Evolutionary conservation across 2,797 vertebrate species (phyloP).

Genomic region (Aulostomus chinensis): DNA sequence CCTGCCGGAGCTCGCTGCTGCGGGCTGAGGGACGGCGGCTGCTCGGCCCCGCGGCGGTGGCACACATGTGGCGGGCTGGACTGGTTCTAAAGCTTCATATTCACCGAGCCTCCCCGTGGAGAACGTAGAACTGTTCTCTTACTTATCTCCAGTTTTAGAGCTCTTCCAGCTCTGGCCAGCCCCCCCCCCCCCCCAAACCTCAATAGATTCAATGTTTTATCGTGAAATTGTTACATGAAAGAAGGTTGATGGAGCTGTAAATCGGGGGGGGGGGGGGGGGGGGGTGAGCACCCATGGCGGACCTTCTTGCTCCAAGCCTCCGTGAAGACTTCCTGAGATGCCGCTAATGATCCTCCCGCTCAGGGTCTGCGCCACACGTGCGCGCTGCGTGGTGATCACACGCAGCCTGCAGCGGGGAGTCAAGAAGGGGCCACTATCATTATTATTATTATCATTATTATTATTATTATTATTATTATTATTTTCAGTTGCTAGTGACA

Average conservation of each 20-base stretch:
- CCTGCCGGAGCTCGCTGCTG: slow-evolving; percentile 51
- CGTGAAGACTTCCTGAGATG: slow-evolving; percentile 61
- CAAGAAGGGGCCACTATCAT: too few relatives aligned
- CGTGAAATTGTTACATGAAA: slow-evolving; percentile 19
- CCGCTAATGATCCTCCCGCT: slow-evolving; percentile 69
- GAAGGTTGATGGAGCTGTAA: slow-evolving; percentile 38
- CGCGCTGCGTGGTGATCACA: slow-evolving; percentile 46
- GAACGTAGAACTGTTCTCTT: too few relatives aligned
- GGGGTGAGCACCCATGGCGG: slow-evolving; percentile 49
- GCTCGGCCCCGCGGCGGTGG: too few relatives aligned
- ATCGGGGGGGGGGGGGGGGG: slow-evolving; percentile 33
- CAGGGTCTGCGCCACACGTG: slow-evolving; percentile 71
- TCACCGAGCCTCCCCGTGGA: too few relatives aligned
- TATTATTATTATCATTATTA: background rate
- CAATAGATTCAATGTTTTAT: slow-evolving; percentile 22
- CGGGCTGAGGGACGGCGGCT: too few relatives aligned
- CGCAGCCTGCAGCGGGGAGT: slow-evolving; percentile 21
- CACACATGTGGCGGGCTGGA: too few relatives aligned
- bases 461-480: background rate
- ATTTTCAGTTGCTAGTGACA: too few relatives aligned
- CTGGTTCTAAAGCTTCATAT: too few relatives aligned
- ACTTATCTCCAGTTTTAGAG: too few relatives aligned
- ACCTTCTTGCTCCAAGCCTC: slow-evolving; percentile 37
- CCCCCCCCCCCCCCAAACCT: slow-evolving; percentile 49
- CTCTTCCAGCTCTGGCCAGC: slow-evolving; percentile 41